phyloP scores from a whole-genome alignment of 2,113 vertebrate genomes.

The Barnardius zonarius region DNA sequence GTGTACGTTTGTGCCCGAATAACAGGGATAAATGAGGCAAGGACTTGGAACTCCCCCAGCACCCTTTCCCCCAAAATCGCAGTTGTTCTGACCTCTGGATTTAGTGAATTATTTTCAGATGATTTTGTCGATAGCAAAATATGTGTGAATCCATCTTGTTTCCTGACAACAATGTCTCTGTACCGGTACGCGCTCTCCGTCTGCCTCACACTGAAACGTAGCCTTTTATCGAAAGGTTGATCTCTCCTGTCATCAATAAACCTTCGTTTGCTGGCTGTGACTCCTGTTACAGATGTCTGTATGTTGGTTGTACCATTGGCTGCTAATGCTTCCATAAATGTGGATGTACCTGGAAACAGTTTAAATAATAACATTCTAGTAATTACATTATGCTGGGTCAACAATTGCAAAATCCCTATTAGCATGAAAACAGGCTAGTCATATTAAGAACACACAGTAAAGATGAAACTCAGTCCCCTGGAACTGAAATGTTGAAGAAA shows the following conservation, averaged over 20 bases:
- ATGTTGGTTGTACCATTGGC: conserved; percentile 81
- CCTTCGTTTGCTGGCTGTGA: conserved; percentile 82
- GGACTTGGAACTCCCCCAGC: background rate
- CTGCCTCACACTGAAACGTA: conserved; percentile 93
- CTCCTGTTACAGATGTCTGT: conserved; percentile 79
- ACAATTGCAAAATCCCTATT: background rate
- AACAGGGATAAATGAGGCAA: background rate
- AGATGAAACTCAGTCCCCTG: background rate
- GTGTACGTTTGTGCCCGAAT: fast-evolving
- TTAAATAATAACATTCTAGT: conserved; percentile 18
- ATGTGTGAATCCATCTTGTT: conserved; percentile 97
- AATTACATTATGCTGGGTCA: background rate
- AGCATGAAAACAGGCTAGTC: background rate
- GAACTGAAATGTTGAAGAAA: background rate
- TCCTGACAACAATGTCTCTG: conserved; percentile 96
- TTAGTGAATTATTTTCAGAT: conserved; percentile 95
- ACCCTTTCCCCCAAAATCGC: background rate
- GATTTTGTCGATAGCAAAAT: conserved; percentile 95
- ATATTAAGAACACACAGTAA: background rate
- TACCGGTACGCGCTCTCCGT: conserved; percentile 97
- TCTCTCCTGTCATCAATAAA: conserved; percentile 86
- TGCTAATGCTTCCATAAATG: conserved; percentile 83
- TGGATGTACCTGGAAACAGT: conserved; percentile 77
- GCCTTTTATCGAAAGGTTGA: conserved; percentile 90
- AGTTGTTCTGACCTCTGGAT: conserved; percentile 83